A percentile compares a stretch with the other conserved stretches of the same genome.
Evolutionary conservation across 64 coral and sea anemone genomes (phyloP).

Genomic region (Stylophora pistillata): DNA sequence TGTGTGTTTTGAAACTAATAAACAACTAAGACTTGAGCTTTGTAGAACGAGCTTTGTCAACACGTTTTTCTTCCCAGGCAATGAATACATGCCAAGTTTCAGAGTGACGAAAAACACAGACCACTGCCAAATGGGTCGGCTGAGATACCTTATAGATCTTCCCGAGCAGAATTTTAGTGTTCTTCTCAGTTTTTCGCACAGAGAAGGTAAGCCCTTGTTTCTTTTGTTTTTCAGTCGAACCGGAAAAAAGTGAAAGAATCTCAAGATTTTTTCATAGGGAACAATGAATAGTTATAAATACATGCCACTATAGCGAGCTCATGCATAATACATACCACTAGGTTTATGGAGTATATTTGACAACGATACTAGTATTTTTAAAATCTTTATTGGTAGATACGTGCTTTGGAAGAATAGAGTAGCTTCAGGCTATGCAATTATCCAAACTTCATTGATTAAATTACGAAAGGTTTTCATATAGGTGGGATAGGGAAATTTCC

Average conservation of each 20-base stretch:
- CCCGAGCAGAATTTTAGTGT: slow-evolving; percentile 59
- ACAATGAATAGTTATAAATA: neutral
- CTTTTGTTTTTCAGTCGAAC: neutral
- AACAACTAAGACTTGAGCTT: neutral
- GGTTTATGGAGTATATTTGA: neutral
- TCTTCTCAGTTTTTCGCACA: slow-evolving; percentile 36
- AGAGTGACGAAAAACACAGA: slow-evolving; percentile 40
- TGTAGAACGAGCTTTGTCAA: neutral
- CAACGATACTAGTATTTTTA: neutral
- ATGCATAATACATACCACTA: slow-evolving; percentile 31
- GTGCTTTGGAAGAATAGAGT: too few species aligned
- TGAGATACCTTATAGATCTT: slow-evolving; percentile 59
- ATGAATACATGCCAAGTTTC: slow-evolving; percentile 50
- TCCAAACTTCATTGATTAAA: too few species aligned
- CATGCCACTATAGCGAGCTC: neutral
- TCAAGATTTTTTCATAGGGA: neutral
- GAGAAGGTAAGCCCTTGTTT: slow-evolving; percentile 35
- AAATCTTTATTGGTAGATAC: neutral
- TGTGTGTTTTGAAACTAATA: neutral
- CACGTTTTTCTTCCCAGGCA: slow-evolving; percentile 26
- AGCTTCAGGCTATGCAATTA: too few species aligned
- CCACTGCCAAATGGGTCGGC: slow-evolving; percentile 63
- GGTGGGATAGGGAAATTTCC: too few species aligned
- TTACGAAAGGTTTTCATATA: too few species aligned
- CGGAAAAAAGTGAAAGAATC: neutral